Base-by-base conservation (phyloP, 2,113 vertebrate genomes). In the Gambusia affinis region DNA sequence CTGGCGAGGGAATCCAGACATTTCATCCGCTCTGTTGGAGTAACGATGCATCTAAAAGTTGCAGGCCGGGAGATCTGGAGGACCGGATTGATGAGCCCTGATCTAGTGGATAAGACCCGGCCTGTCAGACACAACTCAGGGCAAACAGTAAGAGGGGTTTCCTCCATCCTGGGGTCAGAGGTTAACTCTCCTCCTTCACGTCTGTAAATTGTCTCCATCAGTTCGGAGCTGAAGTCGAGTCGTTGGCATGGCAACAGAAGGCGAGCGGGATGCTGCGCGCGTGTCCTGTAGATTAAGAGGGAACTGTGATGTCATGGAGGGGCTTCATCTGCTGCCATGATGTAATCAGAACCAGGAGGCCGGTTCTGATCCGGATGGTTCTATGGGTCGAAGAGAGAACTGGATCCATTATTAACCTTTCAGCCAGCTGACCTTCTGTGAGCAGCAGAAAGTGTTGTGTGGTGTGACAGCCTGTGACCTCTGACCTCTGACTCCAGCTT, bases 181-280 rank as follows among this genome's bases (percentile, higher is more conserved):
- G 22, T 10, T 0, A 54, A 62, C 24, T 17, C 60, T 65, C 54
- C 54, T 70, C 12, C 24, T 57, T n/a, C 17, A n/a, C n/a, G 5
- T 19, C 17, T 47, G 44, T 76, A 8, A 71, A 51, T 60, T 62
- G 81, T 65, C 51, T 82, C 54, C 83, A 91, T 72, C 62, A 47
- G 17, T 17, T 47, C 1, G 14, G 44, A 47, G 44, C 44, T 47
- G 44, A 17, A 47, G 44, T 47, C 17, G 83, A 92, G 82, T 4
- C 33, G 94, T 94, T 86, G 93, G 64, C 92, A 92, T 92, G 87
- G 93, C 85, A 94, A 94, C 92, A 88, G 88, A 83, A 69, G 37
- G 69, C 60, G 65, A 74, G 65, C 60, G 44, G 64, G 81, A 85
- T 68, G 75, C 35, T 77, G 30, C 60, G 76, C 60, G 33, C 0